Evolutionary conservation across 1,140 invertebrate genomes (phyloP).

Genomic region (Nasonia vitripennis): DNA sequence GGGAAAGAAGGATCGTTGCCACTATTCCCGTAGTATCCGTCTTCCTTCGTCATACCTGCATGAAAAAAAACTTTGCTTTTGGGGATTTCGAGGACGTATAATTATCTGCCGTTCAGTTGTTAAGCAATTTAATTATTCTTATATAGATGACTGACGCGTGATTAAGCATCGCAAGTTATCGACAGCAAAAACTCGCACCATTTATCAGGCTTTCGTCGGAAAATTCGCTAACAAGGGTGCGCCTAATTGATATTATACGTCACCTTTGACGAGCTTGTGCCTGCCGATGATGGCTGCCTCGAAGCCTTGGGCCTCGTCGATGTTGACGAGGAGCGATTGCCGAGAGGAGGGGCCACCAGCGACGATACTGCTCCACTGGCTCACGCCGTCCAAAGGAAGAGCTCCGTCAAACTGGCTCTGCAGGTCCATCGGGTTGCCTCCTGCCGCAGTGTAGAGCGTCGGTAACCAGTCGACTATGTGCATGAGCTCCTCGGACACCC

Average conservation of each 20-base stretch:
- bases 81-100: too few relatives aligned
- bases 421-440: constrained; percentile 65
- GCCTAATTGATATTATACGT: not conserved
- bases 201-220: too few relatives aligned
- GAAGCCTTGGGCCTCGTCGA: constrained; percentile 56
- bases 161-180: too few relatives aligned
- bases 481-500: constrained; percentile 78
- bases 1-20: constrained; percentile 57
- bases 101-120: too few relatives aligned
- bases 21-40: constrained; percentile 61
- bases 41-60: constrained; percentile 51
- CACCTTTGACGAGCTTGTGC: constrained; percentile 67
- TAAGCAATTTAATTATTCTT: too few relatives aligned
- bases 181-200: too few relatives aligned
- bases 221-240: not conserved
- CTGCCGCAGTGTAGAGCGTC: constrained; percentile 77
- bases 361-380: constrained; percentile 73
- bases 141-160: too few relatives aligned
- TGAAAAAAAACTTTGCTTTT: not conserved
- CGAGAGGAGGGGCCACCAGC: not conserved
- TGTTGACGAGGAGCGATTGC: constrained; percentile 63
- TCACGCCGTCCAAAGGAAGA: constrained; percentile 70
- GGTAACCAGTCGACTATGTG: constrained; percentile 87
- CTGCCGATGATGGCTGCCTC: constrained; percentile 59
- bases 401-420: not conserved